Percentiles rank a stretch among this genome's conserved stretches.
Conservation (phyloP, 1,140 invertebrate species). For the Diorhabda sublineata region DNA sequence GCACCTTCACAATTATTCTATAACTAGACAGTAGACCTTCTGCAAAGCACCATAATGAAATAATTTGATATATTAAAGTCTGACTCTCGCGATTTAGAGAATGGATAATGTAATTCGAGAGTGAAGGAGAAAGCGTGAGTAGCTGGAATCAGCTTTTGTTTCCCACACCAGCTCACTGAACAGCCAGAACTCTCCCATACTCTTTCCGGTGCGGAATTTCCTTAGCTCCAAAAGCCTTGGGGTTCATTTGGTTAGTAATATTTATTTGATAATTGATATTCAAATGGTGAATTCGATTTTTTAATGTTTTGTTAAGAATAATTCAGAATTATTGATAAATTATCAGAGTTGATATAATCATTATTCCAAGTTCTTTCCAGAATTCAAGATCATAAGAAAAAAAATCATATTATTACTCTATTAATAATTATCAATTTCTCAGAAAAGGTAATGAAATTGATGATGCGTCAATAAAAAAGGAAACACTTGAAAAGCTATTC, state of each 20-base stretch:
- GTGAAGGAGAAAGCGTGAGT: slow-evolving; percentile 6
- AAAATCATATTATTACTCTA: too few species aligned
- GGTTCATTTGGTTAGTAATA: slow-evolving; percentile 14
- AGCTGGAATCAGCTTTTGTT: slow-evolving; percentile 17
- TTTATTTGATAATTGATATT: slow-evolving; percentile 39
- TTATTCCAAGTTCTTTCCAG: too few species aligned
- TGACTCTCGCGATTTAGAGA: slow-evolving; percentile 12
- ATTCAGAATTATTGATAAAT: too few species aligned
- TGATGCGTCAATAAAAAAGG: too few species aligned
- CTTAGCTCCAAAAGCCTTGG: slow-evolving; percentile 11
- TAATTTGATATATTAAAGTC: slow-evolving; percentile 17
- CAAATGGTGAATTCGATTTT: slow-evolving; percentile 30
- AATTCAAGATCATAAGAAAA: too few species aligned
- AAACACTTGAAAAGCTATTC: too few species aligned
- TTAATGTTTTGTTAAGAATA: too few species aligned
- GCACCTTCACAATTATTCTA: not conserved
- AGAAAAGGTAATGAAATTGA: too few species aligned
- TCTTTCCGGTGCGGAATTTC: slow-evolving; percentile 10
- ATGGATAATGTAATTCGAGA: slow-evolving; percentile 13
- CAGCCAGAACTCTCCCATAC: slow-evolving; percentile 5
- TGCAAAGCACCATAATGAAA: slow-evolving; percentile 9
- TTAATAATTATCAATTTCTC: too few species aligned
- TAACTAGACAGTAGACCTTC: not conserved
- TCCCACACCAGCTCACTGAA: slow-evolving; percentile 12
- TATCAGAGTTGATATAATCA: too few species aligned